Conservation (phyloP, 2,888 invertebrate genomes). For the Drosophila limbata region DNA sequence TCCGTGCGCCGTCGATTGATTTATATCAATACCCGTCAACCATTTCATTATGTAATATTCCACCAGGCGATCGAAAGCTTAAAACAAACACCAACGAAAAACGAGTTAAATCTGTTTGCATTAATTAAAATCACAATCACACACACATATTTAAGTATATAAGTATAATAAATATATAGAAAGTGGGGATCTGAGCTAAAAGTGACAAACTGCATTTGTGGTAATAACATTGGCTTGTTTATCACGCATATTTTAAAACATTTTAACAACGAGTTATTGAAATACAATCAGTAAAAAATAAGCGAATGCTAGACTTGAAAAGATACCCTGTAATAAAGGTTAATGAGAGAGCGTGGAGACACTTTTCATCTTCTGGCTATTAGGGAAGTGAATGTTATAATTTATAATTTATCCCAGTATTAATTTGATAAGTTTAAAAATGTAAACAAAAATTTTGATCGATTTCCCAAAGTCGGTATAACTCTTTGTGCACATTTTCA, state of each 20-base stretch:
- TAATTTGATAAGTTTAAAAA: neutral
- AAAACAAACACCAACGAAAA: constrained; percentile 31
- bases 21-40: constrained; percentile 78
- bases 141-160: neutral
- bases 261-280: constrained; percentile 19
- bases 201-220: constrained; percentile 69
- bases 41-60: constrained; percentile 74
- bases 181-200: neutral
- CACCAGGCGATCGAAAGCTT: constrained; percentile 42
- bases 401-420: neutral
- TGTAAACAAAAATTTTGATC: no score
- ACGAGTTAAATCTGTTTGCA: constrained; percentile 77
- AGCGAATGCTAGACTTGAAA: neutral
- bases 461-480: no score
- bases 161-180: no score
- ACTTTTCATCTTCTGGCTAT: no score
- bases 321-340: constrained; percentile 3
- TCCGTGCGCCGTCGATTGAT: constrained; percentile 60
- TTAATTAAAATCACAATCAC: constrained; percentile 69
- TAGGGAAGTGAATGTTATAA: no score
- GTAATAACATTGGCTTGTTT: constrained; percentile 76
- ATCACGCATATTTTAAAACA: constrained; percentile 60
- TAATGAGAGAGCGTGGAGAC: neutral
- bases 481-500: neutral
- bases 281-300: constrained; percentile 9